Percentiles rank a stretch among this genome's conserved stretches.
These are phyloP conservation scores for Orthosia gothica DNA, from an alignment of 2,888 invertebrate species.

Conservation along the genomic window DNA sequence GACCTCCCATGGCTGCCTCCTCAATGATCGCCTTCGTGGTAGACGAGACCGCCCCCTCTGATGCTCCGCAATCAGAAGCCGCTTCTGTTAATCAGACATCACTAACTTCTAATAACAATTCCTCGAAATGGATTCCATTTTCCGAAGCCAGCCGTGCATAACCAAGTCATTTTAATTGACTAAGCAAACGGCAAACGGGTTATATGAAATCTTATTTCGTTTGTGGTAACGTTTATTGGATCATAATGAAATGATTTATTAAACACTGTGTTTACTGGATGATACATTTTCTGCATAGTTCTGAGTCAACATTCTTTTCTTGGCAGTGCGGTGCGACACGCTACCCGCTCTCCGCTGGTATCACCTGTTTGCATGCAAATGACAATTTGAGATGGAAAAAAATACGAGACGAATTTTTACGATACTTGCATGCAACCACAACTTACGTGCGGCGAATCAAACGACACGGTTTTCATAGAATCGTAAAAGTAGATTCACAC, in stretches of 20 bases:
- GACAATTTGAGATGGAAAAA: slow-evolving; percentile 35
- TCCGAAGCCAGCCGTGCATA: slow-evolving; percentile 17
- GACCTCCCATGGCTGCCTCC: slow-evolving; percentile 73
- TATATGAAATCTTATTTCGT: slow-evolving; percentile 48
- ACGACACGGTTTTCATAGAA: slow-evolving; percentile 20
- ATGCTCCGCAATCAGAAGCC: slow-evolving; percentile 84
- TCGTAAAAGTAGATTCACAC: slow-evolving; percentile 31
- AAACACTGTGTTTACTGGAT: slow-evolving; percentile 29
- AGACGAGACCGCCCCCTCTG: slow-evolving; percentile 80
- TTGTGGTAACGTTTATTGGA: slow-evolving; percentile 45
- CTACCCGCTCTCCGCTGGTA: not conserved
- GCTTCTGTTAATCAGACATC: slow-evolving; percentile 77
- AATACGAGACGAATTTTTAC: slow-evolving; percentile 31
- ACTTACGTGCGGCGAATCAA: slow-evolving; percentile 39
- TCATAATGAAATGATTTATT: slow-evolving; percentile 48
- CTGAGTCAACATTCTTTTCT: slow-evolving; percentile 44
- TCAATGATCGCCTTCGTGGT: slow-evolving; percentile 82
- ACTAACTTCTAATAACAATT: slow-evolving; percentile 54
- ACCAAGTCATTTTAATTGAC: slow-evolving; percentile 17
- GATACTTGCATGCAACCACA: slow-evolving; percentile 38
- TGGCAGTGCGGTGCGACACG: slow-evolving; percentile 36
- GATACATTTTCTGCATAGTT: slow-evolving; percentile 41
- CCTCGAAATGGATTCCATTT: slow-evolving; percentile 28
- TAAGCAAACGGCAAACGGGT: slow-evolving; percentile 54
- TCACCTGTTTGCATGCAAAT: slow-evolving; percentile 39